Base-by-base conservation (phyloP, 2,888 invertebrate species). In the Mimumesa dahlbomi region DNA sequence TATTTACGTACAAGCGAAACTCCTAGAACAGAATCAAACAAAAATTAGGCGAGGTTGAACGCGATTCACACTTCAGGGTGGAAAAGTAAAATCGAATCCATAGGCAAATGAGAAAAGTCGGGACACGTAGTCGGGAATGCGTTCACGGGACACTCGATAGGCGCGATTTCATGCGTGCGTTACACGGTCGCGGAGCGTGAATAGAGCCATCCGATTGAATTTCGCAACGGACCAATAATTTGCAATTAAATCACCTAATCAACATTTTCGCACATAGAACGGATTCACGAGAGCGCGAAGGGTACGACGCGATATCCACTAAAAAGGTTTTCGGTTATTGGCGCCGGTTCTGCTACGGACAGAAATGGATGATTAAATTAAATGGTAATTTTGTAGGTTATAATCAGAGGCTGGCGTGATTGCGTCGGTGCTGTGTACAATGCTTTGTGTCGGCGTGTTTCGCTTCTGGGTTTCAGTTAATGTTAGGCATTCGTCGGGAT, bases 211-310 rank as follows among this genome's bases (percentile, higher is more conserved):
- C 56, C 66, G 61, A 70, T 73, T 52, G 71, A 77, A 77, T 77
- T 69, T 68, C 54, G 48, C 53, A 46, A 63, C 66, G 74, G 68
- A 40, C 63, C 74, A 58, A 71, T 77, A 67, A 77, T 62, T 75
- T 50, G 63, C 64, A 75, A 75, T 72, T 72, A 72, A 69, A 66
- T 67, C 52, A 61, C 46, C 62, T 67, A 70, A 58, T 52, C 76
- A 59, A 58, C 61, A 71, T 75, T 75, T 63, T 58, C 42, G 38
- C 54, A 49, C 58, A 31, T 38, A 59, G 63, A 31, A 40, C 43
- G 19, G 29, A 31, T 18, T 19, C 18, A 29, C 11, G 42, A 4
- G 34, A 34, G 22, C 36, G 29, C 31, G 49, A 29, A 38, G 21
- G 42, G 25, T 45, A 54, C 53, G n/a, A n/a, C 61, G 21, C 42